phyloP scores from a whole-genome alignment of 2,888 invertebrate species.

The Drosophila meridionalis region DNA sequence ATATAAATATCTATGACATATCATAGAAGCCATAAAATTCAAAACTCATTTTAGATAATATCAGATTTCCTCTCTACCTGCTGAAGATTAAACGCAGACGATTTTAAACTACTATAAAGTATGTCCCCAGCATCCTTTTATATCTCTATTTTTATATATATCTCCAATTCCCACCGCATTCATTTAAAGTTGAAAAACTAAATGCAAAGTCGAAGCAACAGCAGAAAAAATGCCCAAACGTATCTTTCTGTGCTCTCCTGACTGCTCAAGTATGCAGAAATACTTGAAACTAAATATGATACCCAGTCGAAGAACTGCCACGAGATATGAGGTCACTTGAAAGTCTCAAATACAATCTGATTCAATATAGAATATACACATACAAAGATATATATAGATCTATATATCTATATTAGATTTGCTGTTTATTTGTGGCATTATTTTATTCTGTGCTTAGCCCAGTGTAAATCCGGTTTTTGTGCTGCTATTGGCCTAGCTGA shows the following conservation, averaged over 20 bases:
- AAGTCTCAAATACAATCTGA: slow-evolving; percentile 10
- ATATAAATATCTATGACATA: neutral
- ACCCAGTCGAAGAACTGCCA: neutral
- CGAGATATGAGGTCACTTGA: slow-evolving; percentile 9
- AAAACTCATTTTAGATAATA: neutral
- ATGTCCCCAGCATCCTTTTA: neutral
- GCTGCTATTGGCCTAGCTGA: slow-evolving; percentile 39
- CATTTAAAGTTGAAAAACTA: neutral
- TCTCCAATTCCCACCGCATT: neutral
- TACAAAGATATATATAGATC: neutral
- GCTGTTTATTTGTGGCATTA: slow-evolving; percentile 17
- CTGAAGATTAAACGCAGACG: neutral
- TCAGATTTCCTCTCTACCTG: neutral
- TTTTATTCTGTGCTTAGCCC: slow-evolving; percentile 43
- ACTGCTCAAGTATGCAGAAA: slow-evolving; percentile 1
- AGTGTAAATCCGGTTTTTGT: slow-evolving; percentile 43
- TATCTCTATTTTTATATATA: neutral
- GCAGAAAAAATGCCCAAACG: neutral
- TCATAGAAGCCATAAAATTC: neutral
- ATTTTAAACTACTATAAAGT: neutral
- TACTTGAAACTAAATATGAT: slow-evolving; percentile 10
- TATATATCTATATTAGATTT: slow-evolving; percentile 3
- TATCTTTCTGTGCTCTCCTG: neutral
- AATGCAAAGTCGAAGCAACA: neutral
- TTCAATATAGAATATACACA: slow-evolving; percentile 1